These are phyloP conservation scores for Phalanger gymnotis DNA, from an alignment of 2,797 vertebrate genomes.

Conservation along the genomic window DNA sequence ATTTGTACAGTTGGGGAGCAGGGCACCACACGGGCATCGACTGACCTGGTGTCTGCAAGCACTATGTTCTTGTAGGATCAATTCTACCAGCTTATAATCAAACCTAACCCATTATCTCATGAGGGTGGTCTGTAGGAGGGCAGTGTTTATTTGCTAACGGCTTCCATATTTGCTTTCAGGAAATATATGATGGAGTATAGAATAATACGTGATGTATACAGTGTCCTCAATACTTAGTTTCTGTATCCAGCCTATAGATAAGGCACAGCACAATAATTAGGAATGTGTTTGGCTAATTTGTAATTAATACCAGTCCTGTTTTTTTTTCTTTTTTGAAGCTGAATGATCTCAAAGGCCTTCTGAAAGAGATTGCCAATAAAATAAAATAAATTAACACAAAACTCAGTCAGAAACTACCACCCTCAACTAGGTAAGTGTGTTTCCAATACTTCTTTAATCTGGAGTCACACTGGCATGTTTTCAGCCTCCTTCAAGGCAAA, in stretches of 20 bases:
- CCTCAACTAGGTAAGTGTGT: conserved; percentile 52
- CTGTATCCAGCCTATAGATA: not conserved
- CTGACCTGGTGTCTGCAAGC: not conserved
- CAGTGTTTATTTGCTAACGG: not conserved
- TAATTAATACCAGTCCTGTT: conserved; percentile 31
- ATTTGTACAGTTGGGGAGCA: not conserved
- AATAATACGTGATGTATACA: fast-evolving
- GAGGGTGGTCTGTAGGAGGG: not conserved
- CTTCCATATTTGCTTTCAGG: not conserved
- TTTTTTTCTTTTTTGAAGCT: conserved; percentile 69
- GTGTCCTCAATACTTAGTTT: not conserved
- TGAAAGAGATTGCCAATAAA: conserved; percentile 85
- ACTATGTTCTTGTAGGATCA: not conserved
- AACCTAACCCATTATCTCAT: not conserved
- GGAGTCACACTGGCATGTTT: not conserved
- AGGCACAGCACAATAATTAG: not conserved
- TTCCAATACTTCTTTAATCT: not conserved
- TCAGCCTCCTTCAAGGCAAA: conserved; percentile 16
- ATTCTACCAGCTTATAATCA: not conserved
- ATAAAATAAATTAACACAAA: conserved; percentile 62
- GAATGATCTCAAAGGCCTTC: conserved; percentile 84
- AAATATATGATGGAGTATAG: not conserved
- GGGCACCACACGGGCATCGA: not conserved
- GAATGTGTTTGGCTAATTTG: conserved; percentile 2
- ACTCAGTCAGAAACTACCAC: not conserved